These are phyloP conservation scores for Drosophila rellima DNA, from an alignment of 2,888 invertebrate species.

Conservation along the genomic window DNA sequence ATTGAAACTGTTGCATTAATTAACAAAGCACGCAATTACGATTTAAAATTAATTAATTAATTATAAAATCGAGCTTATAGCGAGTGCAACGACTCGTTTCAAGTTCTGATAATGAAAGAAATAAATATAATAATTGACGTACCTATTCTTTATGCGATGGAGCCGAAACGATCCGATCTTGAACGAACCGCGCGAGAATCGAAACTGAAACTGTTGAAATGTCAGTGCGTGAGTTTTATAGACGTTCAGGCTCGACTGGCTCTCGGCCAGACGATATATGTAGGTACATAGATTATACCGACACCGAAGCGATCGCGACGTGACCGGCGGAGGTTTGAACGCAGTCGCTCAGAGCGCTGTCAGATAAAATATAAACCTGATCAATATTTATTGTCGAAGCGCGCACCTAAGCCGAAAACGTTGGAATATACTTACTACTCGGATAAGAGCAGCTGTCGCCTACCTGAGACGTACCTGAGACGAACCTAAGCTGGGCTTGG, in stretches of 20 bases:
- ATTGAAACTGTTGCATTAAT: constrained; percentile 7
- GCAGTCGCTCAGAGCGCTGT: constrained; percentile 36
- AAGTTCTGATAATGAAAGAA: constrained; percentile 27
- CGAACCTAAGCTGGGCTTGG: constrained; percentile 26
- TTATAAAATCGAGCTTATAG: constrained; percentile 25
- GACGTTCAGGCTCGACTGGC: constrained; percentile 14
- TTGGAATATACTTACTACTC: constrained; percentile 1
- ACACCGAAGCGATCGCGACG: constrained; percentile 39
- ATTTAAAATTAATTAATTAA: constrained; percentile 44
- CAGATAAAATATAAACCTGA: constrained; percentile 43
- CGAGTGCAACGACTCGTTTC: constrained; percentile 36
- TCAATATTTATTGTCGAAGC: constrained; percentile 62
- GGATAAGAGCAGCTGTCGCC: constrained; percentile 5
- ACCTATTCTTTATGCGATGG: constrained; percentile 26
- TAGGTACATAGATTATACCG: constrained; percentile 8
- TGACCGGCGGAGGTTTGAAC: constrained; percentile 39
- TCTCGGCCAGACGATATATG: constrained; percentile 13
- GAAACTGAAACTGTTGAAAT: constrained; percentile 65
- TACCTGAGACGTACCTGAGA: constrained; percentile 21
- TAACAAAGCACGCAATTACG: constrained; percentile 21
- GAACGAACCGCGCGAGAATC: constrained; percentile 50
- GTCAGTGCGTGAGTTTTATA: constrained; percentile 64
- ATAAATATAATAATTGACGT: constrained; percentile 45
- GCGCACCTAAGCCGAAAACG: constrained; percentile 19
- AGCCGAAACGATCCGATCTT: constrained; percentile 56